Percentiles rank a stretch among this genome's conserved stretches.
phyloP scores from a whole-genome alignment of 2,113 vertebrate genomes.

The Monarcha castaneiventris region DNA sequence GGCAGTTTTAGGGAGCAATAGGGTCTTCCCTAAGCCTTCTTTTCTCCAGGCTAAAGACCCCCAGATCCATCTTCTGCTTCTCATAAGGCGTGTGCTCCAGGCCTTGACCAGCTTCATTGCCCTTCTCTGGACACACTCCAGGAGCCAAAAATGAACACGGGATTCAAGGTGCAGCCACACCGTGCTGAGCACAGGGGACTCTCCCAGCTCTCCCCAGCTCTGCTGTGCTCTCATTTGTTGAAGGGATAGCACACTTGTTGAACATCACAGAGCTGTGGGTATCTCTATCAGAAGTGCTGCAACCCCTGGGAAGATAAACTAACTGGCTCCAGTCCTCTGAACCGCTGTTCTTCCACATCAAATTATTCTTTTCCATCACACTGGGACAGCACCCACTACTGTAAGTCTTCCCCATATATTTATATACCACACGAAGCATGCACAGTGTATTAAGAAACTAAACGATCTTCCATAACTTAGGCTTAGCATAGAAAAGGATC shows the following conservation, averaged over 20 bases:
- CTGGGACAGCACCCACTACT: background rate
- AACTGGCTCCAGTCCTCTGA: background rate
- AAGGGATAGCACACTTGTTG: background rate
- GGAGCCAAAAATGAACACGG: background rate
- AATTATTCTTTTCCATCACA: background rate
- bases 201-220: background rate
- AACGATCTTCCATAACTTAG: background rate
- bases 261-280: fast-evolving
- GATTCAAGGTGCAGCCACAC: background rate
- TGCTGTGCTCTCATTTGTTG: background rate
- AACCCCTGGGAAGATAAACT: background rate
- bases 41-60: background rate
- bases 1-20: background rate
- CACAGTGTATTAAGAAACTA: background rate
- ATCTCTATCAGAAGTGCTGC: background rate
- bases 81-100: background rate
- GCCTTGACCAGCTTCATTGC: background rate
- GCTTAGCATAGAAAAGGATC: background rate
- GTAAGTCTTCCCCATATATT: background rate
- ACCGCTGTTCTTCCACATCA: background rate
- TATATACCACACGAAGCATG: background rate
- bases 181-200: background rate
- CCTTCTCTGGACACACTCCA: background rate
- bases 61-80: background rate
- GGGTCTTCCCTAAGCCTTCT: background rate